phyloP scores from a whole-genome alignment of 2,113 vertebrate species.

The Bothrops jararaca region DNA sequence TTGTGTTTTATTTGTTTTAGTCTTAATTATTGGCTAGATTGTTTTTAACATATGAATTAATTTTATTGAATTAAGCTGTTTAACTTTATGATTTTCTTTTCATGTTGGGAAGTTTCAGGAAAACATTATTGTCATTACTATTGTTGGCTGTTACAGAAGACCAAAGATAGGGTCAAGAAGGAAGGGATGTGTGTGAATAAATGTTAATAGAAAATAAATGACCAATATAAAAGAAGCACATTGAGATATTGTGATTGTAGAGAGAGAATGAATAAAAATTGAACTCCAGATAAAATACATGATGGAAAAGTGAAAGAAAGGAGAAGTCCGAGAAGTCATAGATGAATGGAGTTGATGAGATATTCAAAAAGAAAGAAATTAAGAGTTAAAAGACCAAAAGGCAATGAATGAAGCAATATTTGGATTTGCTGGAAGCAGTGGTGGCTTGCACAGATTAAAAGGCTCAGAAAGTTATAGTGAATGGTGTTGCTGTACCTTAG shows the following conservation, averaged over 20 bases:
- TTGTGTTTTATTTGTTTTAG: not conserved
- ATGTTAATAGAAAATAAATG: not conserved
- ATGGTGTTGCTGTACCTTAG: not conserved
- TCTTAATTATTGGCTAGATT: not conserved
- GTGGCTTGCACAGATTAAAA: not conserved
- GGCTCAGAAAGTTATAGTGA: not conserved
- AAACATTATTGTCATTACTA: not conserved
- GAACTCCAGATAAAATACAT: not conserved
- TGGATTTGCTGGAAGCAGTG: not conserved
- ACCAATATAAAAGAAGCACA: not conserved
- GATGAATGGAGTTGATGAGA: not conserved
- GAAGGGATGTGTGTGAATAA: not conserved
- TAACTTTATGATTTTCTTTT: not conserved
- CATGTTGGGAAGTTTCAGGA: not conserved
- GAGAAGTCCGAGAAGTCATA: not conserved
- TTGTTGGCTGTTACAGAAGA: not conserved
- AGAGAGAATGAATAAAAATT: not conserved
- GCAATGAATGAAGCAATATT: not conserved
- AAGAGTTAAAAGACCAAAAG: not conserved
- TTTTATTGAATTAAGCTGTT: not conserved
- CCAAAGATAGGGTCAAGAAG: not conserved
- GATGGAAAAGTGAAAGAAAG: not conserved
- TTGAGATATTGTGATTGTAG: not conserved
- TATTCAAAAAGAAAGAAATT: not conserved
- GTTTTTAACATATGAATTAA: not conserved